Evolutionary conservation across 2,888 invertebrate species (phyloP).

Genomic region (Crocallis elinguaria): DNA sequence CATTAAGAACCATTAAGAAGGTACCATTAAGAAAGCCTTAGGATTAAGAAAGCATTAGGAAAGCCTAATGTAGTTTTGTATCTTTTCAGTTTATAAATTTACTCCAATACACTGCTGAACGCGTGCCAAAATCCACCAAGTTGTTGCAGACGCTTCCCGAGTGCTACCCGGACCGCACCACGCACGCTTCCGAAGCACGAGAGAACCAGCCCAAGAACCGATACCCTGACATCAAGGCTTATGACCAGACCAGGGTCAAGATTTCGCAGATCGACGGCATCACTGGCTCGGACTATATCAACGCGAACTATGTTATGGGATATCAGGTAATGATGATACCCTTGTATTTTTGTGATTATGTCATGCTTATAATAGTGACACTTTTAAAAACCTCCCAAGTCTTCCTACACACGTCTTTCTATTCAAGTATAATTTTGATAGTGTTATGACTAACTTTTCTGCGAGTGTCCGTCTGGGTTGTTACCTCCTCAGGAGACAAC

Average conservation of each 20-base stretch:
- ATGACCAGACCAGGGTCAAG: slow-evolving; percentile 95
- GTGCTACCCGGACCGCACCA: slow-evolving; percentile 93
- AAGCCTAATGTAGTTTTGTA: no score
- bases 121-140: slow-evolving; percentile 43
- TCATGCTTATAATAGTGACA: no score
- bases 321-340: slow-evolving; percentile 90
- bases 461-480: no score
- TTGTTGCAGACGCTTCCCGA: slow-evolving; percentile 90
- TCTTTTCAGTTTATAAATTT: slow-evolving; percentile 1
- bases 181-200: slow-evolving; percentile 92
- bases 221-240: slow-evolving; percentile 96
- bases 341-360: no score
- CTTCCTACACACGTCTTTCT: no score
- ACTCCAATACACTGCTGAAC: slow-evolving; percentile 15
- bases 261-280: slow-evolving; percentile 91
- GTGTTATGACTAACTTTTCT: no score
- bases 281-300: slow-evolving; percentile 95
- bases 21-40: no score
- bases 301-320: slow-evolving; percentile 95
- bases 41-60: no score
- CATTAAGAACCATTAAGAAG: no score
- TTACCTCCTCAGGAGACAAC: no score
- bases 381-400: no score
- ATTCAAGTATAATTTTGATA: no score
- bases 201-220: slow-evolving; percentile 95